Evolutionary conservation across 2,113 vertebrate species (phyloP).

Genomic region (Scatophagus argus): DNA sequence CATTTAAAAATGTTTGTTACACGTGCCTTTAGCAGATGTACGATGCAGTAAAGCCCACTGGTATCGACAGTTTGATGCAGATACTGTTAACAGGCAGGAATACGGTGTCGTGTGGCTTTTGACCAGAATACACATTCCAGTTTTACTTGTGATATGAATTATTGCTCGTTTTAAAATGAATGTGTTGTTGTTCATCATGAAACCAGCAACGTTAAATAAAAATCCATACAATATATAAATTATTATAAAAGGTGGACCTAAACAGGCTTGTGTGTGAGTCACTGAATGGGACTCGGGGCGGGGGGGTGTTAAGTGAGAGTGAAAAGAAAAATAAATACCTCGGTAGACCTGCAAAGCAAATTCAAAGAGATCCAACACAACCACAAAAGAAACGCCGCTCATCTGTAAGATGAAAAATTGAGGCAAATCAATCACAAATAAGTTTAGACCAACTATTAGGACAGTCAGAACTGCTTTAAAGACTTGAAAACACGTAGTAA

Average conservation of each 20-base stretch:
- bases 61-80: constrained; percentile 1
- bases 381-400: no score
- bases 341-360: no score
- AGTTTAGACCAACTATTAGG: no score
- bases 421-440: no score
- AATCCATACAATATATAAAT: constrained; percentile 51
- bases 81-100: constrained; percentile 6
- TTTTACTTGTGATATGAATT: constrained; percentile 4
- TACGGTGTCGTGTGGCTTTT: constrained; percentile 14
- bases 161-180: constrained; percentile 14
- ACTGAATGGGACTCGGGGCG: background rate
- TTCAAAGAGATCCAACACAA: background rate
- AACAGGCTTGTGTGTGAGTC: constrained; percentile 8
- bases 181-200: constrained; percentile 15
- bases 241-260: constrained; percentile 54
- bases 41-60: background rate
- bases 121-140: constrained; percentile 39
- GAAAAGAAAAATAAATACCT: no score
- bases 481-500: background rate
- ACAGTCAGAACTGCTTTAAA: background rate
- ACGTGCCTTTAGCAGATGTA: constrained; percentile 11
- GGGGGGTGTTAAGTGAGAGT: no score
- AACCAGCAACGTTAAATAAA: constrained; percentile 19
- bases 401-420: no score
- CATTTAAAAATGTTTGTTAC: background rate